phyloP scores from a whole-genome alignment of 2,797 vertebrate genomes.

The Dermochelys coriacea region DNA sequence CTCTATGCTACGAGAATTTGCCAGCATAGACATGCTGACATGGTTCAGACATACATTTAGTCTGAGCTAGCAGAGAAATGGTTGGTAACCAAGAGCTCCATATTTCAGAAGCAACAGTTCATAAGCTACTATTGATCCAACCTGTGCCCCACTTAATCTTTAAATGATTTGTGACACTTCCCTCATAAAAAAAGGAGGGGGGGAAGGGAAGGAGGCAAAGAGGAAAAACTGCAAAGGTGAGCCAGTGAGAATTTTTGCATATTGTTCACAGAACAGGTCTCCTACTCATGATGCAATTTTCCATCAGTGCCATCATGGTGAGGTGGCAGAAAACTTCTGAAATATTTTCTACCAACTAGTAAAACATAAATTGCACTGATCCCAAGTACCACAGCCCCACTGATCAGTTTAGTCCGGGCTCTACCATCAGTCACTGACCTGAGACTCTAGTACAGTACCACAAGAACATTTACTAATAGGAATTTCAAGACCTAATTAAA shows the following conservation, averaged over 20 bases:
- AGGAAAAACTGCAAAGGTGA: background rate
- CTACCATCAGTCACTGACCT: background rate
- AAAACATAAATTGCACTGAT: background rate
- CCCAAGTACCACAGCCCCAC: background rate
- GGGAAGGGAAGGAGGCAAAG: background rate
- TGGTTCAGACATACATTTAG: background rate
- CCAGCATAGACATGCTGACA: background rate
- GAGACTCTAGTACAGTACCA: background rate
- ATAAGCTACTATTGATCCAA: background rate
- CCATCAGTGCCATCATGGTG: background rate
- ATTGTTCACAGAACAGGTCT: background rate
- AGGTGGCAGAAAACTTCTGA: background rate
- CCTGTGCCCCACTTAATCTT: background rate
- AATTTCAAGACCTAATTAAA: conserved; percentile 17
- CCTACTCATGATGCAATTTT: background rate
- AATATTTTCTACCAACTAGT: background rate
- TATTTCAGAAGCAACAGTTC: background rate
- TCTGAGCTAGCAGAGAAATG: background rate
- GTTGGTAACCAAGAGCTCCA: background rate
- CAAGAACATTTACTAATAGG: background rate
- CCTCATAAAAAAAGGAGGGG: background rate
- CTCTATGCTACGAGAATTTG: background rate
- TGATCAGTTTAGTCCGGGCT: fast-evolving
- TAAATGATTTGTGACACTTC: background rate
- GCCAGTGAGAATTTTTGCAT: background rate